Base-by-base conservation (phyloP, 2,888 invertebrate species). In the Drosophila siamana region DNA sequence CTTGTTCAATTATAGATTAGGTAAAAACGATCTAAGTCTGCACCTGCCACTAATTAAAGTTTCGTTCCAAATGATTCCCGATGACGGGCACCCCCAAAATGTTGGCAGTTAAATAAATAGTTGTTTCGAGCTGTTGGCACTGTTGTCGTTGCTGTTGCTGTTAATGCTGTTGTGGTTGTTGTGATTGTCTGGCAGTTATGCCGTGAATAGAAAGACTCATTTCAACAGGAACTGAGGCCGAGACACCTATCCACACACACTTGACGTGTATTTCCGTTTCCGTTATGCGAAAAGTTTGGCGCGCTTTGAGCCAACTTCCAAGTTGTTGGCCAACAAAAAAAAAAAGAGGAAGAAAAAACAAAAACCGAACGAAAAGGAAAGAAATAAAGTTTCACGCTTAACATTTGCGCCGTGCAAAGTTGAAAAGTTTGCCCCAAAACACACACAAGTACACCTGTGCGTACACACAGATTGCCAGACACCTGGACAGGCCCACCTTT, bases 221-320 rank as follows among this genome's bases (percentile, higher is more conserved):
- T 13, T 26, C 11, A 51, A 38, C 50, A 24, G 51, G 55, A 43
- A 47, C 55, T 41, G 48, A 43, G 56, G 46, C 43, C 51, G 15
- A 61, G 43, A 72, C 69, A 85, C 89, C 85, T 87, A 80, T 85
- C 76, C 69, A 67, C 79, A 65, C 78, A 83, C 77, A 88, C 79
- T 85, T 85, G 86, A 87, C 79, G 82, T 70, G 83, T 85, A 85
- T 85, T 89, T 85, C 84, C 89, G 85, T 69, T 81, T 84, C 85
- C 89, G 84, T 89, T 87, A 85, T 85, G 79, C 79, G 89, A 85
- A 89, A 89, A 85, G 79, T 89, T 84, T 73, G 57, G 36, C 43
- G 57, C 54, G 69, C 79, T 62, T 55, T 75, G 65, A 52, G 61
- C 69, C 69, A 75, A 75, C 64, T 74, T 65, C 61, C 54, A 74